phyloP scores from a whole-genome alignment of 1,140 invertebrate species.

The Copidosoma floridanum region DNA sequence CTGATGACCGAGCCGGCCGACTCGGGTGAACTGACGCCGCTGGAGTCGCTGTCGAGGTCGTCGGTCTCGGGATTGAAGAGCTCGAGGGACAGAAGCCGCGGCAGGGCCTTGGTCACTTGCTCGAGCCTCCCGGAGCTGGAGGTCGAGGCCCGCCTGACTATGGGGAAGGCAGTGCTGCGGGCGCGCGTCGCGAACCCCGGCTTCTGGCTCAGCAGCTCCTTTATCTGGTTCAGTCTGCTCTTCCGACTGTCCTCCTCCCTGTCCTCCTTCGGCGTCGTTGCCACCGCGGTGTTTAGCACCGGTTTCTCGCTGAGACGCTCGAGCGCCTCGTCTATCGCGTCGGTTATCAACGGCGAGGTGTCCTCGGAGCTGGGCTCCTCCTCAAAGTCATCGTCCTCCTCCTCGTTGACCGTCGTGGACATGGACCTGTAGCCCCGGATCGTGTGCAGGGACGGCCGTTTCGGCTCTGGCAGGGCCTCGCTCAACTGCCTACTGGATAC shows the following conservation, averaged over 20 bases:
- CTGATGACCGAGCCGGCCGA: conserved; percentile 83
- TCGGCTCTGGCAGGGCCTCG: background rate
- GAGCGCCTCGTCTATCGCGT: conserved; percentile 20
- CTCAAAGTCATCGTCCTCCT: background rate
- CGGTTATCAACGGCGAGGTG: conserved; percentile 4
- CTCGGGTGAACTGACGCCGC: conserved; percentile 81
- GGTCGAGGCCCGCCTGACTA: conserved; percentile 62
- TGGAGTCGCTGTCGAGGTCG: conserved; percentile 85
- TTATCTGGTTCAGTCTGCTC: conserved; percentile 66
- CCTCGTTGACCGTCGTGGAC: conserved; percentile 6
- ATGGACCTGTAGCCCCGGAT: conserved; percentile 19
- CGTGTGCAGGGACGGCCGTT: background rate
- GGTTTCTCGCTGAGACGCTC: background rate
- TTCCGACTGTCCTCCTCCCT: conserved; percentile 57
- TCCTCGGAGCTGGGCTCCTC: conserved; percentile 13
- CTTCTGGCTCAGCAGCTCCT: conserved; percentile 65
- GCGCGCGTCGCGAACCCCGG: conserved; percentile 55
- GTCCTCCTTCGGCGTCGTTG: conserved; percentile 31
- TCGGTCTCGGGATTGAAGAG: conserved; percentile 88
- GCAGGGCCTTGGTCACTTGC: conserved; percentile 58
- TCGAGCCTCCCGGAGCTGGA: conserved; percentile 52
- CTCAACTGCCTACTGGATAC: background rate
- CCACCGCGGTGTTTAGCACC: background rate
- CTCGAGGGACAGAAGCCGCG: conserved; percentile 75
- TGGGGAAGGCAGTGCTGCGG: conserved; percentile 58